Evolutionary conservation across 2,888 invertebrate genomes (phyloP).

Genomic region (Thalpophila matura): DNA sequence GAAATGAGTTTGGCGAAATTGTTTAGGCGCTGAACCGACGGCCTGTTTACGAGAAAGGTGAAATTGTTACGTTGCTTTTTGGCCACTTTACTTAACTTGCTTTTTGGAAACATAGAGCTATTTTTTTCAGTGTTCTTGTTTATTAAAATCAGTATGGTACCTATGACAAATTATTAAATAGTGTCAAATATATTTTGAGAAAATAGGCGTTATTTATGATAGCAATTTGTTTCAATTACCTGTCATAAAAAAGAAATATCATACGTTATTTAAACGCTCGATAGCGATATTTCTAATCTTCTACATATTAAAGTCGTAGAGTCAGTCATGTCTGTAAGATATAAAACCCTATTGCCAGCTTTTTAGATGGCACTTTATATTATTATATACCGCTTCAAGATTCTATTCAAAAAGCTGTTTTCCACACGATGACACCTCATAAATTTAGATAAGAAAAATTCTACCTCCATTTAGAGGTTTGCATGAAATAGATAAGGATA

Average conservation of each 20-base stretch:
- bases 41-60: slow-evolving; percentile 57
- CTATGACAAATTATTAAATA: background rate
- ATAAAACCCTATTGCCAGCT: slow-evolving; percentile 25
- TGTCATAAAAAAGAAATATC: slow-evolving; percentile 14
- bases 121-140: background rate
- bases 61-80: slow-evolving; percentile 52
- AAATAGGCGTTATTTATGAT: slow-evolving; percentile 1
- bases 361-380: slow-evolving; percentile 43
- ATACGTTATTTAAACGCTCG: slow-evolving; percentile 2
- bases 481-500: slow-evolving; percentile 16
- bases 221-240: slow-evolving; percentile 4
- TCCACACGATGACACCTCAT: slow-evolving; percentile 45
- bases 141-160: background rate
- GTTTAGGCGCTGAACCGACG: slow-evolving; percentile 52
- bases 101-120: slow-evolving; percentile 9
- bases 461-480: slow-evolving; percentile 3
- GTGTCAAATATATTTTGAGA: background rate
- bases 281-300: slow-evolving; percentile 21
- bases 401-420: slow-evolving; percentile 46
- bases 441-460: slow-evolving; percentile 46
- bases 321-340: slow-evolving; percentile 7
- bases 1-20: slow-evolving; percentile 64
- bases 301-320: slow-evolving; percentile 36
- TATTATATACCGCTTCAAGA: slow-evolving; percentile 27
- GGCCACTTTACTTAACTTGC: slow-evolving; percentile 41